A percentile compares a stretch with the other conserved stretches of the same genome.
Conservation (phyloP, 1,140 invertebrate genomes). For the Alviniconcha marisindica region DNA sequence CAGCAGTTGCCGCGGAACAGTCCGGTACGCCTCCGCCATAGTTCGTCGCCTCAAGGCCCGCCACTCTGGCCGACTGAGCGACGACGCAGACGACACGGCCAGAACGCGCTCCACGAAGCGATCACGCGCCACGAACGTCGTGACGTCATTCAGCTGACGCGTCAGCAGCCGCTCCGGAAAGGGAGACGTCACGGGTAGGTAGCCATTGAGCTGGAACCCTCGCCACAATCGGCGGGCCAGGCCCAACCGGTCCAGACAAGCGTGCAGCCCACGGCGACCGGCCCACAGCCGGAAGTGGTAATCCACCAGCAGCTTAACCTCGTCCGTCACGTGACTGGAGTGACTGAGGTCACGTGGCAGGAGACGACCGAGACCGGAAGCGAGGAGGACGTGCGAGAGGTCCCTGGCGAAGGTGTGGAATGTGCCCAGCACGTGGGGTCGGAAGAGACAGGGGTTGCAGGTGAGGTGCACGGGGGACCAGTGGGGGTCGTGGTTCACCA, state of each 20-base stretch:
- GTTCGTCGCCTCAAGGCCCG: not conserved
- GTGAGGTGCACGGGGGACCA: constrained; percentile 41
- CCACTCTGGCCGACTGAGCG: constrained; percentile 8
- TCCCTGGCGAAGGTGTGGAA: constrained; percentile 49
- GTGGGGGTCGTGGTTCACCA: constrained; percentile 43
- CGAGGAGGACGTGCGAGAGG: constrained; percentile 13
- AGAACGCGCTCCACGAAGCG: not conserved
- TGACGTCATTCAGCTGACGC: not conserved
- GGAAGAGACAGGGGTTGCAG: constrained; percentile 46
- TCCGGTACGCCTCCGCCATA: constrained; percentile 22
- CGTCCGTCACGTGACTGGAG: constrained; percentile 29
- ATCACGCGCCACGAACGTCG: not conserved
- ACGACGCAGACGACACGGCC: not conserved
- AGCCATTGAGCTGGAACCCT: constrained; percentile 47
- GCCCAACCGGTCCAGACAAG: constrained; percentile 33
- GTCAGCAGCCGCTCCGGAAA: constrained; percentile 11
- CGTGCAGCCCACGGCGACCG: not conserved
- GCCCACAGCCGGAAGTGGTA: constrained; percentile 41
- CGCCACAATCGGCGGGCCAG: constrained; percentile 41
- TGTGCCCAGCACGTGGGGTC: constrained; percentile 44
- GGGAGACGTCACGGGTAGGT: constrained; percentile 20
- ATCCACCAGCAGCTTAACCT: constrained; percentile 44
- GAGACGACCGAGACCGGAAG: constrained; percentile 30
- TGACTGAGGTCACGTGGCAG: not conserved
- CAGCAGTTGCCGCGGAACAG: constrained; percentile 16